Evolutionary conservation across 2,113 vertebrate species (phyloP).

Genomic region (Callipepla squamata): DNA sequence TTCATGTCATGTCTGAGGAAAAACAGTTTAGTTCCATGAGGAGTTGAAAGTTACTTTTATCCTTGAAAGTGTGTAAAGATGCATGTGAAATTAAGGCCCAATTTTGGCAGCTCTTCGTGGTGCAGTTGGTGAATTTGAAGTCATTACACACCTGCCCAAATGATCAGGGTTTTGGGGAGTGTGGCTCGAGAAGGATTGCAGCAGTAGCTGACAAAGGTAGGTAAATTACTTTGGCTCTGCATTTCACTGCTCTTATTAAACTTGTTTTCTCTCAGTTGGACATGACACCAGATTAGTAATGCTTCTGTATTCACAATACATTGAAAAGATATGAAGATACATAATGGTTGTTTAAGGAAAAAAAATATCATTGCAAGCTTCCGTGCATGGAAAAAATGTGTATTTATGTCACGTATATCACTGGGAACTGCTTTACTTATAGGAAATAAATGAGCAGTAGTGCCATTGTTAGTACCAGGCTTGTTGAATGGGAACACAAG

Average conservation of each 20-base stretch:
- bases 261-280: neutral
- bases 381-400: neutral
- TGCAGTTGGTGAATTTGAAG: neutral
- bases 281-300: neutral
- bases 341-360: neutral
- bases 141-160: neutral
- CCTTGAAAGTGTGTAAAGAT: neutral
- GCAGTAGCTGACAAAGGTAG: neutral
- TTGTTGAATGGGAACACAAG: neutral
- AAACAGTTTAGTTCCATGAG: neutral
- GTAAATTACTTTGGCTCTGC: neutral
- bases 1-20: neutral
- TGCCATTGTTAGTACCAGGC: neutral
- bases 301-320: neutral
- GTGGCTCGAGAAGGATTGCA: neutral
- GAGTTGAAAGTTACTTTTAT: neutral
- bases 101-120: neutral
- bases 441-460: neutral
- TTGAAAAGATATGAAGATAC: neutral
- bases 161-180: neutral
- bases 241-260: neutral
- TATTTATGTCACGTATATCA: neutral
- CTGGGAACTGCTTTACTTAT: conserved; percentile 10
- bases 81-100: neutral
- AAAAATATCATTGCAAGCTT: neutral